Evolutionary conservation across 1,140 invertebrate species (phyloP), one percentile per base, ranked within the genome.

Genomic region (Arion vulgaris): DNA sequence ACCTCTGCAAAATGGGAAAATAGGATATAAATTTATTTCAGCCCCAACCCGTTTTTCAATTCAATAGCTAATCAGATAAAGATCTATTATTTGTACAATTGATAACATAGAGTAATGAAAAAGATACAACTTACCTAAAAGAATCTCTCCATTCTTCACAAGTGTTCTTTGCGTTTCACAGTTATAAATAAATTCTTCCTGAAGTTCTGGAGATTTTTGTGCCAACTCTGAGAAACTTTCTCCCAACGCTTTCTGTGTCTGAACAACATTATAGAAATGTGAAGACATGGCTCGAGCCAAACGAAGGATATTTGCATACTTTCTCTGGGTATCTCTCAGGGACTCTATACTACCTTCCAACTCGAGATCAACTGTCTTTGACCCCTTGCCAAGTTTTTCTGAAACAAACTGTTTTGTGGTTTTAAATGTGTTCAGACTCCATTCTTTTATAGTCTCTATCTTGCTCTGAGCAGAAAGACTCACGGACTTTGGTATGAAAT

Each of bases 351-450:
- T 96, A 34, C 95, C 94, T 94, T 99, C 97, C 82, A 99, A 92
- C 92, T 98, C 97, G 94, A 94, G 88, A 94, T 98, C 97, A 80
- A 97, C 95, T 51, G 97, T 98, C 83, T 96, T 88, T 62, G 96
- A 96, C 57, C 96, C 91, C 93, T 98, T 98, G 2, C 98, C 98
- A 69, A 99, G 93, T 93, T 97, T 98, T 91, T 99, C 97, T 89
- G 97, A 96, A 92, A 99, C 95, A 68, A 98, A 94, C 91, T 99
- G 98, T 86, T 96, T 96, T 0, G 97, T 98, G 90, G 97, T 99
- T 92, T 99, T 99, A 90, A 98, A 99, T 0, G 98, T 98, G 80
- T 97, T 98, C 89, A 98, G 96, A 89, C 97, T 97, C 98, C 98
- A 99, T 89, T 96, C 97, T 91, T 96, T 97, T 62, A 99, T 93